A percentile compares a stretch with the other conserved stretches of the same genome.
Evolutionary conservation across 2,888 invertebrate genomes (phyloP).

Genomic region (Drosophila mercatorum): DNA sequence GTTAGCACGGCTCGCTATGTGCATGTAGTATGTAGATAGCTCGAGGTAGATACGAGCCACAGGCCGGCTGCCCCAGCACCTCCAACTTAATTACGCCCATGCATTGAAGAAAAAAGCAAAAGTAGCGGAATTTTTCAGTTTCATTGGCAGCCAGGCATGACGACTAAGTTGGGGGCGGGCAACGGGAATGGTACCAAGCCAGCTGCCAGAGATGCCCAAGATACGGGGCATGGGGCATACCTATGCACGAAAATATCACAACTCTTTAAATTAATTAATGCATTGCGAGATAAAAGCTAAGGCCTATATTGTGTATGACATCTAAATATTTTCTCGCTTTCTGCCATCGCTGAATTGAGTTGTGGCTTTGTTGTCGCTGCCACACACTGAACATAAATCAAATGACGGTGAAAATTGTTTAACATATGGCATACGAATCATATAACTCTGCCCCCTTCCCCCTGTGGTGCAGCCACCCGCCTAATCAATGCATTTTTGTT

Average conservation of each 20-base stretch:
- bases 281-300: conserved; percentile 27
- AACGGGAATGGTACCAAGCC: conserved; percentile 10
- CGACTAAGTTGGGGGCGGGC: conserved; percentile 1
- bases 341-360: conserved; percentile 40
- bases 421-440: conserved; percentile 23
- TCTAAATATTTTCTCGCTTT: conserved; percentile 18
- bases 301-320: conserved; percentile 28
- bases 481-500: conserved; percentile 61
- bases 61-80: conserved; percentile 32
- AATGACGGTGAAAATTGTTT: conserved; percentile 41
- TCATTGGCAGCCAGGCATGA: conserved; percentile 63
- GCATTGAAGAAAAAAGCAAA: conserved; percentile 66
- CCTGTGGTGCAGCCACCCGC: conserved; percentile 12
- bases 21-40: conserved; percentile 27
- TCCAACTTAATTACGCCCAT: conserved; percentile 63
- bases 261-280: conserved; percentile 50
- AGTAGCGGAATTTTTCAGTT: conserved; percentile 76
- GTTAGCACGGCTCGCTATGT: conserved; percentile 31
- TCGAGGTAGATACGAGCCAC: conserved; percentile 24
- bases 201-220: conserved; percentile 19
- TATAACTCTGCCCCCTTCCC: neutral
- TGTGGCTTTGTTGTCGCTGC: conserved; percentile 41
- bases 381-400: conserved; percentile 44
- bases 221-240: neutral
- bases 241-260: conserved; percentile 20